These are phyloP conservation scores for Iguana delicatissima DNA, from an alignment of 2,797 vertebrate species.

Conservation along the genomic window DNA sequence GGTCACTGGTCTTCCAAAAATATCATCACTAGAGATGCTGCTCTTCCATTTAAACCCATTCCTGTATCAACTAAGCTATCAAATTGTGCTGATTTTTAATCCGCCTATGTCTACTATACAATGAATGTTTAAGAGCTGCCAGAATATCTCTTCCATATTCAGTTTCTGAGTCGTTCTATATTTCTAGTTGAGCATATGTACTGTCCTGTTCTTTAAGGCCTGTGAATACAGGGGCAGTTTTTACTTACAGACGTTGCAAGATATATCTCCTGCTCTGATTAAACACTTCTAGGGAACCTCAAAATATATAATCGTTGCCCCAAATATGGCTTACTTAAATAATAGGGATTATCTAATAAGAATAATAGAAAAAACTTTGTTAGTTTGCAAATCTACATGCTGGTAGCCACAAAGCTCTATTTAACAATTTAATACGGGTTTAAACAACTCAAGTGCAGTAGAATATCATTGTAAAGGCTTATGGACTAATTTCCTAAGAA, in stretches of 20 bases:
- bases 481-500: not conserved
- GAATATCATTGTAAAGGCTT: not conserved
- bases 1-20: constrained; percentile 14
- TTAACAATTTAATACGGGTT: not conserved
- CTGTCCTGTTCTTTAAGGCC: not conserved
- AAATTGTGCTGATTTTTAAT: not conserved
- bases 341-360: not conserved
- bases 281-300: not conserved
- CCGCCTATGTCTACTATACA: not conserved
- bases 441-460: not conserved
- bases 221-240: not conserved
- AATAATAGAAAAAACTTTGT: not conserved
- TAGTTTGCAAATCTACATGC: not conserved
- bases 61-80: not conserved
- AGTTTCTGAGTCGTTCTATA: not conserved
- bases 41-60: constrained; percentile 10
- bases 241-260: not conserved
- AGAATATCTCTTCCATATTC: not conserved
- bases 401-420: not conserved
- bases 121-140: not conserved
- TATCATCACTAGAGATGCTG: not conserved
- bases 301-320: not conserved
- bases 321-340: not conserved
- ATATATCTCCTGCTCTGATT: not conserved
- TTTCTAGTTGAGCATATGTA: not conserved